Conservation (phyloP, 2,797 vertebrate genomes). For the Cyclura pinguis region DNA sequence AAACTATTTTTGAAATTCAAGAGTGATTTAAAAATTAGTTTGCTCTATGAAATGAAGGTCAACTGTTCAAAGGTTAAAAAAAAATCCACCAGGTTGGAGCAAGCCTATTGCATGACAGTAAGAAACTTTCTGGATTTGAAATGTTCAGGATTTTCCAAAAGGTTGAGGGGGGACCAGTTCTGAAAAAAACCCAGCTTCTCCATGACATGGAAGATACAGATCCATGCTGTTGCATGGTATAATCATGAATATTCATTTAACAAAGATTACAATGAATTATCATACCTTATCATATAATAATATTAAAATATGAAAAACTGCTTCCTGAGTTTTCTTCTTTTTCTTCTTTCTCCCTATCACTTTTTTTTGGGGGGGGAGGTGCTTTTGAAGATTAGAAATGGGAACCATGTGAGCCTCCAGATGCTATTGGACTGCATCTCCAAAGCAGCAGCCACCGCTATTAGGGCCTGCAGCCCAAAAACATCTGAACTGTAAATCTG, state of each 20-base stretch:
- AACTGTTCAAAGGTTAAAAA: background rate
- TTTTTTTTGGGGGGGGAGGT: background rate
- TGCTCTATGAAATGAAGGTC: slow-evolving; percentile 6
- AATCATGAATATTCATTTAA: background rate
- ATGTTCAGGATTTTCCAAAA: background rate
- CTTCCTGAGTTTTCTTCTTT: background rate
- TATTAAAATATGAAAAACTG: background rate
- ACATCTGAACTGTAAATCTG: background rate
- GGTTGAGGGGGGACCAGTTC: too few relatives aligned
- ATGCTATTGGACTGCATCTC: too few relatives aligned
- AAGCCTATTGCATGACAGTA: background rate
- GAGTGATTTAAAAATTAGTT: background rate
- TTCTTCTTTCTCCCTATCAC: background rate
- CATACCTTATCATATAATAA: background rate
- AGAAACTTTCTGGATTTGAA: background rate
- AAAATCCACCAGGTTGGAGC: background rate
- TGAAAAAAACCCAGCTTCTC: background rate
- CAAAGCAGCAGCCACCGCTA: too few relatives aligned
- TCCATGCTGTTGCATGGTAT: background rate
- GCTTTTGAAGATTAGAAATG: background rate
- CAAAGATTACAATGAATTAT: background rate
- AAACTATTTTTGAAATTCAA: slow-evolving; percentile 12
- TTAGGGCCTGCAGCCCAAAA: too few relatives aligned
- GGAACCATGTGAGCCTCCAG: too few relatives aligned
- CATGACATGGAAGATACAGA: background rate